A percentile compares a stretch with the other conserved stretches of the same genome.
These are phyloP conservation scores for Phortica magna DNA, from an alignment of 2,888 invertebrate genomes.

Conservation along the genomic window DNA sequence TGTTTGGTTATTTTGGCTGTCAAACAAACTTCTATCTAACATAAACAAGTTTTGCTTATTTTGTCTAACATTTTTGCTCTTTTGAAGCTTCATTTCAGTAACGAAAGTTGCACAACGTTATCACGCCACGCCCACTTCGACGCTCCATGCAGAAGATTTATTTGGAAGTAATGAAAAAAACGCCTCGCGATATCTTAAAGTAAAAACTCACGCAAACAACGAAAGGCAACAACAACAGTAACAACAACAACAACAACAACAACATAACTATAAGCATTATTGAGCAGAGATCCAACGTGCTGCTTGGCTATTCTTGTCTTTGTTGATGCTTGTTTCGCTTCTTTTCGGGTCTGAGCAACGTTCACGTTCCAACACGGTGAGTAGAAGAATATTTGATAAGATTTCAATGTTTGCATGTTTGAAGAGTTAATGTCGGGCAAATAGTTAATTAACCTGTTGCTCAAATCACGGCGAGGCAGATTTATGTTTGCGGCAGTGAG, in stretches of 20 bases:
- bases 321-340: not conserved
- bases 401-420: not conserved
- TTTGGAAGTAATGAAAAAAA: no score
- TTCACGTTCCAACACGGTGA: not conserved
- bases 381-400: not conserved
- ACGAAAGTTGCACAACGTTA: no score
- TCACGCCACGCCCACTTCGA: no score
- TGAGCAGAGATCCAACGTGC: not conserved
- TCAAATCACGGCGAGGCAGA: not conserved
- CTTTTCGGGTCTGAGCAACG: not conserved
- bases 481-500: not conserved
- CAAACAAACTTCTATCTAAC: not conserved
- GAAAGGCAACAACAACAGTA: no score
- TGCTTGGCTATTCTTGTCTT: not conserved
- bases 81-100: no score
- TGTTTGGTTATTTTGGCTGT: not conserved
- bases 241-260: no score
- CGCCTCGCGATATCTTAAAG: no score
- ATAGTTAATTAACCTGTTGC: not conserved
- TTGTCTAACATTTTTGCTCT: no score
- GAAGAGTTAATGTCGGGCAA: not conserved
- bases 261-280: not conserved
- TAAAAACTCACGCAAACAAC: no score
- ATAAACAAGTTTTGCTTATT: no score
- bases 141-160: no score